A percentile compares a stretch with the other conserved stretches of the same genome.
Conservation (phyloP, 2,113 vertebrate genomes). For the Dasypus novemcinctus region DNA sequence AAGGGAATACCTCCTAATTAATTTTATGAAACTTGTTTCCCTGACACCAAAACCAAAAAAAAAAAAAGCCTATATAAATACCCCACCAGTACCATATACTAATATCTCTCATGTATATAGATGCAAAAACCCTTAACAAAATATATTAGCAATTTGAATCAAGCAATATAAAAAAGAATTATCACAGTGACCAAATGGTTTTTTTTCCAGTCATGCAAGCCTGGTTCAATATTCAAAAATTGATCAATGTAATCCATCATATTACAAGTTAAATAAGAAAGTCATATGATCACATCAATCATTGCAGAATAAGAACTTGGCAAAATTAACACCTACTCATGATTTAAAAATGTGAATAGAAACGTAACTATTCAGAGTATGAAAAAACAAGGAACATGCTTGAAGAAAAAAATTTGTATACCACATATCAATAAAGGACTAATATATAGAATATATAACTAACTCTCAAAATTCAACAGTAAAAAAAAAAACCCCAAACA, state of each 20-base stretch:
- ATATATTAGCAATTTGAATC: background rate
- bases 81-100: background rate
- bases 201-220: background rate
- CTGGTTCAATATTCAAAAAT: background rate
- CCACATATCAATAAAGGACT: background rate
- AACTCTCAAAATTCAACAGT: background rate
- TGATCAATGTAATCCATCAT: background rate
- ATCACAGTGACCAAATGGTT: background rate
- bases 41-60: background rate
- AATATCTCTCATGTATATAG: background rate
- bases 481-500: background rate
- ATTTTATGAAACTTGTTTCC: background rate
- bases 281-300: background rate
- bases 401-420: background rate
- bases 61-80: background rate
- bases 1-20: background rate
- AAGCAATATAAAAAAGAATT: background rate
- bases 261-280: background rate
- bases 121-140: background rate
- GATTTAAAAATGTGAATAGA: background rate
- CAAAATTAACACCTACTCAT: background rate
- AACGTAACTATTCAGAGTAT: background rate
- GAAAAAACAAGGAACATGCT: background rate
- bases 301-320: background rate
- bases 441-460: background rate